A percentile compares a stretch with the other conserved stretches of the same genome.
These are phyloP conservation scores for Drosophila rubida DNA, from an alignment of 2,888 invertebrate species.

Conservation along the genomic window DNA sequence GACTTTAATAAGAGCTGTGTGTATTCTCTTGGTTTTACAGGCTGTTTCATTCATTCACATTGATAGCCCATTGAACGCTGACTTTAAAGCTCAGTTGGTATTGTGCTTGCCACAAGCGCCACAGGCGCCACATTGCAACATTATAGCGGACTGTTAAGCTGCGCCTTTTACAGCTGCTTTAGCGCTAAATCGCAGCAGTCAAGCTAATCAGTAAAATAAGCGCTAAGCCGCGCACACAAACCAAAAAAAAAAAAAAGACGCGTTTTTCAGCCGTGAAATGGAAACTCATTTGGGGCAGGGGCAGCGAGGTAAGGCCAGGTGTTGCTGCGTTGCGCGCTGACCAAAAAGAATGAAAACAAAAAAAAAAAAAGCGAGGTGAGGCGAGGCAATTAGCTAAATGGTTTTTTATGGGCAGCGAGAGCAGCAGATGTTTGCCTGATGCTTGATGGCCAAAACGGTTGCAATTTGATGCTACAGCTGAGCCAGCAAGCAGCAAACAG, in stretches of 20 bases:
- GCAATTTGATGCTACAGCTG: conserved; percentile 57
- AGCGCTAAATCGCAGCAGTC: conserved; percentile 2
- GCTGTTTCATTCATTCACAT: no score
- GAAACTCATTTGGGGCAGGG: conserved; percentile 24
- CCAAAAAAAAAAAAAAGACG: not conserved
- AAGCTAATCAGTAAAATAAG: conserved; percentile 53
- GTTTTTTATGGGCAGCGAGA: conserved; percentile 57
- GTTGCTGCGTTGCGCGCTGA: conserved; percentile 37
- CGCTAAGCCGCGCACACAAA: conserved; percentile 9
- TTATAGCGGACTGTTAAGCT: conserved; percentile 1
- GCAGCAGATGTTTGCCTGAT: conserved; percentile 47
- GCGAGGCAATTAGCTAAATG: conserved; percentile 74
- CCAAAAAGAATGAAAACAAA: conserved; percentile 10
- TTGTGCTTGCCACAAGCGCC: no score
- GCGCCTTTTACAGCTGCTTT: not conserved
- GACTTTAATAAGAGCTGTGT: no score
- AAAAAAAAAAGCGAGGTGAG: not conserved
- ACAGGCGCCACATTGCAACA: not conserved
- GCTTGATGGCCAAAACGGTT: conserved; percentile 60
- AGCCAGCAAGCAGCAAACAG: not conserved
- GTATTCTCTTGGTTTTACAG: no score
- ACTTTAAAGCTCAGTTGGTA: not conserved
- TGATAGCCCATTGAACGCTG: no score
- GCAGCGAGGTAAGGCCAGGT: conserved; percentile 33
- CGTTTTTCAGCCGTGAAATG: conserved; percentile 53